These are phyloP conservation scores for Orbicella faveolata DNA, from an alignment of 64 coral and sea anemone species.

Conservation along the genomic window DNA sequence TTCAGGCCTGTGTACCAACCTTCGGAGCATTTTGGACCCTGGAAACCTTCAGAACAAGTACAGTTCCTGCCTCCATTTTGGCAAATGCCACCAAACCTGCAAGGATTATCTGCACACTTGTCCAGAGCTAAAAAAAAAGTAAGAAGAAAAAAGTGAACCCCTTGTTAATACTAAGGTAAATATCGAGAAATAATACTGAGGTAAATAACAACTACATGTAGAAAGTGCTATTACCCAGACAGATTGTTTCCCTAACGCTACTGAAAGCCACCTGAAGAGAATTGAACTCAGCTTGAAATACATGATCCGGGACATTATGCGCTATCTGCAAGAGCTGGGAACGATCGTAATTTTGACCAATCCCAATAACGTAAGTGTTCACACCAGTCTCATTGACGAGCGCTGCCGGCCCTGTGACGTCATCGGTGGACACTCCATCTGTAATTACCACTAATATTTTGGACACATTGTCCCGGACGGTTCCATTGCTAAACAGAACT, in stretches of 20 bases:
- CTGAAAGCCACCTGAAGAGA: constrained; percentile 26
- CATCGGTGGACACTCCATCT: constrained; percentile 52
- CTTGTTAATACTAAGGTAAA: too few relatives aligned
- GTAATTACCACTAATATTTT: constrained; percentile 60
- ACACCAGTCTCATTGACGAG: constrained; percentile 21
- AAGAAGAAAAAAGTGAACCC: too few relatives aligned
- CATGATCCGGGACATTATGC: constrained; percentile 13
- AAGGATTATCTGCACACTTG: constrained; percentile 6
- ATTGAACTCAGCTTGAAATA: constrained; percentile 57
- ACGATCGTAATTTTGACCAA: constrained; percentile 29
- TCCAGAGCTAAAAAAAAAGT: not conserved
- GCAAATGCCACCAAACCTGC: constrained; percentile 20
- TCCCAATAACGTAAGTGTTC: constrained; percentile 26
- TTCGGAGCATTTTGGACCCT: constrained; percentile 5
- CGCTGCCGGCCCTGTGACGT: constrained; percentile 28
- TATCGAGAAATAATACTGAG: too few relatives aligned
- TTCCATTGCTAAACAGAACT: constrained; percentile 24
- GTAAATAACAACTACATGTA: too few relatives aligned
- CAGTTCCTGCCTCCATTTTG: constrained; percentile 6
- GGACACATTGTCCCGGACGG: constrained; percentile 34
- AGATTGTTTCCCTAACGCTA: constrained; percentile 43
- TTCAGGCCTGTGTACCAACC: not conserved
- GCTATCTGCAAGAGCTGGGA: constrained; percentile 33
- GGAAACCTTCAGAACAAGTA: not conserved
- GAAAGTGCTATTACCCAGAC: constrained; percentile 16